Percentiles rank a stretch among this genome's conserved stretches.
Evolutionary conservation across 2,888 invertebrate species (phyloP).

Genomic region (Leptopterna dolabrata): DNA sequence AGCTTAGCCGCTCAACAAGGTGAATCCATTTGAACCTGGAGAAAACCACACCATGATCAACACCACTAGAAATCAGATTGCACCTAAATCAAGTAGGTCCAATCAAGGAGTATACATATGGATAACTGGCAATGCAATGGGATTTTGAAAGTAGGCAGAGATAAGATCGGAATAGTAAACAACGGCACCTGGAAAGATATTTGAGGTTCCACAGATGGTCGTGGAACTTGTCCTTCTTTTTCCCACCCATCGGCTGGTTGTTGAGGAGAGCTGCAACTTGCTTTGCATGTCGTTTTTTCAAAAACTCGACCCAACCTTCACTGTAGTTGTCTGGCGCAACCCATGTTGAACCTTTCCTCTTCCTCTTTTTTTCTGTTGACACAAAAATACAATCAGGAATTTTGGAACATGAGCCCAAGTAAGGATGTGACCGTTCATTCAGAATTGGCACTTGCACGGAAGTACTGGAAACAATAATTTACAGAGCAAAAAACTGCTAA

Average conservation of each 20-base stretch:
- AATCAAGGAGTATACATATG: too few species aligned
- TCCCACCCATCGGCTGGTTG: slow-evolving; percentile 85
- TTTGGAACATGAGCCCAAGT: background rate
- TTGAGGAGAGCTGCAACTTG: slow-evolving; percentile 86
- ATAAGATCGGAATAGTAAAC: too few species aligned
- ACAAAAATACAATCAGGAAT: slow-evolving; percentile 17
- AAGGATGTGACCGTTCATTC: too few species aligned
- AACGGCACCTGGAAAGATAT: slow-evolving; percentile 84
- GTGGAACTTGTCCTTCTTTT: slow-evolving; percentile 87
- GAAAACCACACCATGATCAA: slow-evolving; percentile 41
- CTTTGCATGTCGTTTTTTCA: slow-evolving; percentile 88
- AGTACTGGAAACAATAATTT: too few species aligned
- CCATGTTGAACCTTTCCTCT: slow-evolving; percentile 65
- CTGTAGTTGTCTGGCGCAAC: slow-evolving; percentile 72
- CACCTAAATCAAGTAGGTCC: too few species aligned
- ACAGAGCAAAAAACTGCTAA: too few species aligned
- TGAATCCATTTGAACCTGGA: slow-evolving; percentile 94
- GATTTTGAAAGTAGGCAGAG: too few species aligned
- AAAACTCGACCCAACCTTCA: slow-evolving; percentile 97
- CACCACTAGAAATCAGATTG: background rate
- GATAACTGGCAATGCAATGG: too few species aligned
- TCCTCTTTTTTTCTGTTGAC: slow-evolving; percentile 68
- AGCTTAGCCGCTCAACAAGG: slow-evolving; percentile 90
- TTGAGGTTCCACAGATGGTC: slow-evolving; percentile 97
- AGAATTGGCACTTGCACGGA: too few species aligned